These are phyloP conservation scores for Polia nebulosa DNA, from an alignment of 2,888 invertebrate species.

Conservation along the genomic window DNA sequence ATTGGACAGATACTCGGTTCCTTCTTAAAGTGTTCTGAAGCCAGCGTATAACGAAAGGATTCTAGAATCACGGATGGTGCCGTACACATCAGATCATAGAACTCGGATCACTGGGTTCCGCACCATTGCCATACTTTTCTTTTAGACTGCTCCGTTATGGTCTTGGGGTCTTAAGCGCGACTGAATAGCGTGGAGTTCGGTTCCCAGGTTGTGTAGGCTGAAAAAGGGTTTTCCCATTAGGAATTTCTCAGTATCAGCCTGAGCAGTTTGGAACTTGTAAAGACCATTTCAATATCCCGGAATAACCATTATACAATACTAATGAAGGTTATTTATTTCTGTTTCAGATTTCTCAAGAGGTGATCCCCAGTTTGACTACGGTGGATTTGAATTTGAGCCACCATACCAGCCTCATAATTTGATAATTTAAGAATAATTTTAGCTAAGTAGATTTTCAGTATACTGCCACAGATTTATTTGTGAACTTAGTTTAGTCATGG, in stretches of 20 bases:
- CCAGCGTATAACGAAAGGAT: background rate
- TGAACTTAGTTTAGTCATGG: slow-evolving; percentile 38
- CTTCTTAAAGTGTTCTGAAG: background rate
- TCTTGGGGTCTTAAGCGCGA: too few relatives aligned
- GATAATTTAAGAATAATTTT: slow-evolving; percentile 45
- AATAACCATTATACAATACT: background rate
- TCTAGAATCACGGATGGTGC: background rate
- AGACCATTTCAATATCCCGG: background rate
- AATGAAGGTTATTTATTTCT: slow-evolving; percentile 44
- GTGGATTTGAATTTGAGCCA: slow-evolving; percentile 79
- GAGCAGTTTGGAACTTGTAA: background rate
- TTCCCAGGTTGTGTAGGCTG: too few relatives aligned
- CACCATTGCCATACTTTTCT: background rate
- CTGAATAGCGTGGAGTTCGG: too few relatives aligned
- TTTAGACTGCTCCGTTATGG: background rate
- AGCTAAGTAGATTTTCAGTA: slow-evolving; percentile 17
- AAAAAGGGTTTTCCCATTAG: too few relatives aligned
- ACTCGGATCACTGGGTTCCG: background rate
- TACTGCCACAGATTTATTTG: slow-evolving; percentile 39
- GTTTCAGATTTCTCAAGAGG: slow-evolving; percentile 83
- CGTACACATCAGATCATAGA: background rate
- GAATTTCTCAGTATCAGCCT: background rate
- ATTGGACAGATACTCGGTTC: background rate
- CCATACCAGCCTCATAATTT: slow-evolving; percentile 69
- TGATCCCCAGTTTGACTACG: slow-evolving; percentile 80